These are phyloP conservation scores for Asbolus verrucosus DNA, from an alignment of 1,140 invertebrate genomes.

Conservation along the genomic window DNA sequence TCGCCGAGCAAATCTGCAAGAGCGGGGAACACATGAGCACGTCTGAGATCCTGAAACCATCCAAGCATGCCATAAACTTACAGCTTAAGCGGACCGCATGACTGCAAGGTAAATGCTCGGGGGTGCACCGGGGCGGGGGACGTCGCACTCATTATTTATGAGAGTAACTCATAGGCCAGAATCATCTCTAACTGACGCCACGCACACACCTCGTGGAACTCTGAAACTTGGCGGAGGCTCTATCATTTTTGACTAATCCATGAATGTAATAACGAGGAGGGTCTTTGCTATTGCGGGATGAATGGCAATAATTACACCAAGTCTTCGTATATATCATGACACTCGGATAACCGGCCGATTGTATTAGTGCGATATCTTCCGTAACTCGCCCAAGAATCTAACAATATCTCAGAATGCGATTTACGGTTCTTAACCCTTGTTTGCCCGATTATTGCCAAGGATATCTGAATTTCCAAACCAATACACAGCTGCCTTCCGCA, in stretches of 20 bases:
- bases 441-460: slow-evolving; percentile 58
- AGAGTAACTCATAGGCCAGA: slow-evolving; percentile 49
- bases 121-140: slow-evolving; percentile 44
- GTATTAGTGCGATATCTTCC: slow-evolving; percentile 61
- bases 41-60: slow-evolving; percentile 62
- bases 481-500: slow-evolving; percentile 60
- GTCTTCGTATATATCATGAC: slow-evolving; percentile 60
- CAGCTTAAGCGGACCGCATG: slow-evolving; percentile 63
- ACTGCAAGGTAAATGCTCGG: slow-evolving; percentile 62
- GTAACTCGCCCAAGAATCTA: slow-evolving; percentile 62
- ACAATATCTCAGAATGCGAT: slow-evolving; percentile 56
- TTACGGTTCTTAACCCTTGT: slow-evolving; percentile 61
- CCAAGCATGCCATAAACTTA: slow-evolving; percentile 62
- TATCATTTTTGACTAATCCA: slow-evolving; percentile 20
- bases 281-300: slow-evolving; percentile 27
- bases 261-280: slow-evolving; percentile 16
- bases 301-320: slow-evolving; percentile 61
- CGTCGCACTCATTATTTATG: slow-evolving; percentile 65
- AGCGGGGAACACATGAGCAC: slow-evolving; percentile 59
- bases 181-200: slow-evolving; percentile 48
- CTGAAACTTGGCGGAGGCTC: slow-evolving; percentile 18
- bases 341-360: slow-evolving; percentile 54
- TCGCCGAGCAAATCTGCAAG: slow-evolving; percentile 59
- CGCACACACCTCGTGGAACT: slow-evolving; percentile 29
- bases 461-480: slow-evolving; percentile 62